Evolutionary conservation across 2,888 invertebrate genomes (phyloP).

Genomic region (Tholera decimalis): DNA sequence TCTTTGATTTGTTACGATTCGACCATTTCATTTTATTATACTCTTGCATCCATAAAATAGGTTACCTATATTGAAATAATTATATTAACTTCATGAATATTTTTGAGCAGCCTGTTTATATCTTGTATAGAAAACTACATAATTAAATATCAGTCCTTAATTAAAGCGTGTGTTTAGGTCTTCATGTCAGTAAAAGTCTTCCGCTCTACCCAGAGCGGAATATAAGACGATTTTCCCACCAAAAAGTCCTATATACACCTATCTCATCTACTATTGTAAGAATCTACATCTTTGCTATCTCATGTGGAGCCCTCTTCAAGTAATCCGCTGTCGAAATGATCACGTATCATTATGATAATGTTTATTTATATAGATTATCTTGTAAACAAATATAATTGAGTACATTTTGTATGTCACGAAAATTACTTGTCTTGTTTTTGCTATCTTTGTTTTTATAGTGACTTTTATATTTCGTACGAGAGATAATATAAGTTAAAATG

Average conservation of each 20-base stretch:
- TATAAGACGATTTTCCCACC: too few species aligned
- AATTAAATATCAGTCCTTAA: not conserved
- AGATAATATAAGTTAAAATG: not conserved
- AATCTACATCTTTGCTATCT: conserved; percentile 13
- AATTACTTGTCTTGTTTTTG: conserved; percentile 17
- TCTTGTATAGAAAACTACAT: not conserved
- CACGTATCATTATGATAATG: conserved; percentile 23
- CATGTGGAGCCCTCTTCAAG: conserved; percentile 16
- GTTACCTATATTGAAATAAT: not conserved
- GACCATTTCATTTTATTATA: not conserved
- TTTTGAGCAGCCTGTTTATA: not conserved
- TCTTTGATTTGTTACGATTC: not conserved
- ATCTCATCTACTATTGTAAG: not conserved
- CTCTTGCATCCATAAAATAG: not conserved
- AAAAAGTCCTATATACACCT: not conserved
- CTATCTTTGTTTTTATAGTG: conserved; percentile 11
- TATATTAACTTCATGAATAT: not conserved
- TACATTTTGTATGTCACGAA: conserved; percentile 1
- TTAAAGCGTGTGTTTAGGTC: not conserved
- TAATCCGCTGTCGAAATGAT: conserved; percentile 12
- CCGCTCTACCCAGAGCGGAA: too few species aligned
- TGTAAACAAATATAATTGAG: conserved; percentile 30
- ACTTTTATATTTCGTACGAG: not conserved
- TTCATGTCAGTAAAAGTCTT: not conserved
- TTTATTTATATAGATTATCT: conserved; percentile 32